A percentile compares a stretch with the other conserved stretches of the same genome.
Evolutionary conservation across 2,888 invertebrate genomes (phyloP).

Genomic region (Cantharis rufa): DNA sequence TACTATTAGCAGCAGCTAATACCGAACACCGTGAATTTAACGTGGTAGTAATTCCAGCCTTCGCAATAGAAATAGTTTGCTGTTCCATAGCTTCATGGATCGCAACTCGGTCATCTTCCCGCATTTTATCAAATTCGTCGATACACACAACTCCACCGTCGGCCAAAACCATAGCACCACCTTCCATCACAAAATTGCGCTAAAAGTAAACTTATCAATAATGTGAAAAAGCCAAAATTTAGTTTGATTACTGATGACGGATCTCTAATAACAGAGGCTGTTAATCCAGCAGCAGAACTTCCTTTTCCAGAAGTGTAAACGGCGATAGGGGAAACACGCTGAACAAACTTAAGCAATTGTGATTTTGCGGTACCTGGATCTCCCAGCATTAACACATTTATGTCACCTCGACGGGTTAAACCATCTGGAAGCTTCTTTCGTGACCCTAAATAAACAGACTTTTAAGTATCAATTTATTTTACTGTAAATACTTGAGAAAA

Average conservation of each 20-base stretch:
- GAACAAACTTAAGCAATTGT: slow-evolving; percentile 95
- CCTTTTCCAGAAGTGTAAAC: slow-evolving; percentile 99
- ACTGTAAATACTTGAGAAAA: too few relatives aligned
- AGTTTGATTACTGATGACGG: slow-evolving; percentile 75
- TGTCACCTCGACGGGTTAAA: slow-evolving; percentile 92
- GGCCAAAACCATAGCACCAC: slow-evolving; percentile 99
- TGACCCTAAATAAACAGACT: slow-evolving; percentile 59
- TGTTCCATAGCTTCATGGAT: slow-evolving; percentile 99
- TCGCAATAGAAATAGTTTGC: slow-evolving; percentile 99
- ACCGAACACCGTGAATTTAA: slow-evolving; percentile 98
- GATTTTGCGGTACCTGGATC: slow-evolving; percentile 99
- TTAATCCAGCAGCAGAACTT: slow-evolving; percentile 97
- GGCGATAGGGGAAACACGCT: slow-evolving; percentile 90
- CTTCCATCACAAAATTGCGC: slow-evolving; percentile 97
- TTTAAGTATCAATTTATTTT: too few relatives aligned
- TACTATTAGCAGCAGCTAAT: slow-evolving; percentile 98
- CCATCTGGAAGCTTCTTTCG: slow-evolving; percentile 93
- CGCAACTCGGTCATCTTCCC: slow-evolving; percentile 97
- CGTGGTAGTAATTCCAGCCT: slow-evolving; percentile 99
- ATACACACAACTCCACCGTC: slow-evolving; percentile 99
- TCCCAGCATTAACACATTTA: slow-evolving; percentile 91
- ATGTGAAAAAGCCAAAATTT: not conserved
- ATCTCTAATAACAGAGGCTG: slow-evolving; percentile 95
- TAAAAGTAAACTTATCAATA: slow-evolving; percentile 50
- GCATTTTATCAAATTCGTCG: slow-evolving; percentile 99